phyloP scores from a whole-genome alignment of 2,797 vertebrate genomes.

The Amblyopsis hoosieri region DNA sequence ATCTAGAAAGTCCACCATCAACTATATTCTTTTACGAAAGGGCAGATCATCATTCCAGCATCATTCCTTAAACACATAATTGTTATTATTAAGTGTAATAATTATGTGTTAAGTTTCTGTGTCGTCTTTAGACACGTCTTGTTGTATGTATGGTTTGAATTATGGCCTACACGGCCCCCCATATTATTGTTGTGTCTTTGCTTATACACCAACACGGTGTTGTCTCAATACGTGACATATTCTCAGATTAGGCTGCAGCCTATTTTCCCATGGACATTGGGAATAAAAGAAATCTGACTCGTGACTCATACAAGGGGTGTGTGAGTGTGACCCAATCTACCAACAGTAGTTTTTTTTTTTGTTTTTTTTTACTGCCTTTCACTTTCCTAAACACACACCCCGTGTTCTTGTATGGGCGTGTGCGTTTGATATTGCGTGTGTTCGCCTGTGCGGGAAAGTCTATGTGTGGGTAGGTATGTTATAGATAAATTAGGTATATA shows the following conservation, averaged over 20 bases:
- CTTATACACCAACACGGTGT: background rate
- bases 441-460: too few relatives aligned
- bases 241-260: too few relatives aligned
- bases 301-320: background rate
- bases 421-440: background rate
- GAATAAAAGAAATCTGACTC: background rate
- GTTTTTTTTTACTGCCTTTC: conserved; percentile 29
- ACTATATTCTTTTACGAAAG: too few relatives aligned
- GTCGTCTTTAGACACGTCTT: too few relatives aligned
- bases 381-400: conserved; percentile 37
- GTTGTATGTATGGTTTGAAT: too few relatives aligned
- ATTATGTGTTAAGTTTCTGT: too few relatives aligned
- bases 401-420: background rate
- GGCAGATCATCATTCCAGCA: too few relatives aligned
- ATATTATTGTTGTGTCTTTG: too few relatives aligned
- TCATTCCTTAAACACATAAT: too few relatives aligned
- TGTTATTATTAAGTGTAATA: too few relatives aligned
- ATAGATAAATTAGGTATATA: too few relatives aligned
- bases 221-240: background rate
- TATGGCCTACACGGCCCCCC: too few relatives aligned
- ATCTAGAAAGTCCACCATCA: conserved; percentile 2
- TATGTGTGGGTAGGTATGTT: background rate
- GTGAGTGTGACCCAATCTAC: background rate
- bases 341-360: conserved; percentile 7
- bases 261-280: background rate